Percentiles rank a stretch among this genome's conserved stretches.
phyloP scores from a whole-genome alignment of 1,140 invertebrate species.

The Heterodera schachtii region DNA sequence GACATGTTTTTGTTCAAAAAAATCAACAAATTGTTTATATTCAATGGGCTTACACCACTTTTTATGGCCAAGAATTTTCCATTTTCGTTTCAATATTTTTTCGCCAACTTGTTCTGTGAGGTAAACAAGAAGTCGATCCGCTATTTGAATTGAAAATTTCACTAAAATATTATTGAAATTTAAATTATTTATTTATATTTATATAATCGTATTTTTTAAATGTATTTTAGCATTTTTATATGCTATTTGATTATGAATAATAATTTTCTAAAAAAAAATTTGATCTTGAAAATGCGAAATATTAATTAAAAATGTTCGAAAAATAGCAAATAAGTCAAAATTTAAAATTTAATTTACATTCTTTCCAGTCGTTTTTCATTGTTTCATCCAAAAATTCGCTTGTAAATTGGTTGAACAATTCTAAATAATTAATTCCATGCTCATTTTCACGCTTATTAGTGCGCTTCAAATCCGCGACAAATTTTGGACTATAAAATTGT shows the following conservation, averaged over 20 bases:
- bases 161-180: not conserved
- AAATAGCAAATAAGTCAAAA: no score
- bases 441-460: not conserved
- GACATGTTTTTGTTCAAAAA: not conserved
- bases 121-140: not conserved
- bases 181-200: no score
- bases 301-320: no score
- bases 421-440: not conserved
- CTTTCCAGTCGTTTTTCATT: not conserved
- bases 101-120: not conserved
- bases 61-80: not conserved
- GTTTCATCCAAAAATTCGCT: not conserved
- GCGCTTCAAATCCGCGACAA: not conserved
- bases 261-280: no score
- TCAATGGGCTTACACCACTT: not conserved
- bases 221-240: no score
- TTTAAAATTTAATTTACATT: not conserved
- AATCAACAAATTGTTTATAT: not conserved
- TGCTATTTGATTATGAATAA: no score
- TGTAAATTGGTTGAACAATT: not conserved
- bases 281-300: no score
- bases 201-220: no score
- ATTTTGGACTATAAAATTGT: not conserved
- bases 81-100: not conserved
- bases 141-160: not conserved